phyloP scores from a whole-genome alignment of 2,797 vertebrate species.

The Eulemur albifrons region DNA sequence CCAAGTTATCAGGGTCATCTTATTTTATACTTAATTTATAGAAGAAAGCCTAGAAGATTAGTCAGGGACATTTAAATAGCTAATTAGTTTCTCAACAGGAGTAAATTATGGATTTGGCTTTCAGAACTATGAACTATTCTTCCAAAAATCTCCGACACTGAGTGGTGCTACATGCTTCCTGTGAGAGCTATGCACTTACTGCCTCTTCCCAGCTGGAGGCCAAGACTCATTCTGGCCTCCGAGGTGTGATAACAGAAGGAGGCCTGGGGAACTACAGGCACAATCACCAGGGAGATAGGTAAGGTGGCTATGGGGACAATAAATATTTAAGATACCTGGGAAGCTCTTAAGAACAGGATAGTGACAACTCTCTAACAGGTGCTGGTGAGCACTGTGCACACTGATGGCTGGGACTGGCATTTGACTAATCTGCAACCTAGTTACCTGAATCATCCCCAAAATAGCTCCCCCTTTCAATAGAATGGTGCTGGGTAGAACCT shows the following conservation, averaged over 20 bases:
- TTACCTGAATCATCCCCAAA: neutral
- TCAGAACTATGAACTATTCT: constrained; percentile 81
- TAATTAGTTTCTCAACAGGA: constrained; percentile 80
- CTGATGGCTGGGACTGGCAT: neutral
- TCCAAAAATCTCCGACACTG: constrained; percentile 71
- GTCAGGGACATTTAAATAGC: constrained; percentile 65
- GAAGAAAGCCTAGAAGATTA: constrained; percentile 81
- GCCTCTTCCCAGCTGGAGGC: constrained; percentile 73
- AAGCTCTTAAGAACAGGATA: neutral
- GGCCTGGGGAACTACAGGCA: neutral
- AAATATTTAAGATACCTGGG: constrained; percentile 20
- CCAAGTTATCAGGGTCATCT: constrained; percentile 75
- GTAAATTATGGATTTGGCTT: constrained; percentile 80
- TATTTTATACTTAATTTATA: constrained; percentile 81
- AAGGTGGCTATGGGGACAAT: neutral
- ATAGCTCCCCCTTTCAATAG: neutral
- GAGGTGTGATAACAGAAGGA: constrained; percentile 68
- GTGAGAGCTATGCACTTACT: constrained; percentile 69
- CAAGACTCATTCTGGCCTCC: constrained; percentile 68
- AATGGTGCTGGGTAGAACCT: neutral
- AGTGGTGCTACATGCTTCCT: constrained; percentile 60
- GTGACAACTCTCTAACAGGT: neutral
- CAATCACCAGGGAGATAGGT: neutral
- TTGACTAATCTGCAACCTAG: neutral
- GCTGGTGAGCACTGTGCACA: neutral